Evolutionary conservation across 2,888 invertebrate species (phyloP).

Genomic region (Glaucopsyche alexis): DNA sequence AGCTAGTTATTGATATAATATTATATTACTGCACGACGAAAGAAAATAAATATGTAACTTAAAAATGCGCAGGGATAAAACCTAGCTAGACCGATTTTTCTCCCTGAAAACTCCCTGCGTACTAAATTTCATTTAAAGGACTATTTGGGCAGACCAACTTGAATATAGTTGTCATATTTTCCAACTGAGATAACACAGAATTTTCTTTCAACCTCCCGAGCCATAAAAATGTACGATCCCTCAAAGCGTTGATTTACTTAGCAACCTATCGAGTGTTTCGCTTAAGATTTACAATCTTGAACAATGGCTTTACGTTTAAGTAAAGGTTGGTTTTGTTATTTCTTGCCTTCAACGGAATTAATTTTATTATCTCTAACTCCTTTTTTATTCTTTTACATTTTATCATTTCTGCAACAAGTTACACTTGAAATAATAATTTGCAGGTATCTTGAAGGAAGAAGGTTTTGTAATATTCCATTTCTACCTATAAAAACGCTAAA

Average conservation of each 20-base stretch:
- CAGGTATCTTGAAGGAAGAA: not conserved
- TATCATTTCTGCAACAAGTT: not conserved
- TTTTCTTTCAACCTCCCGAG: slow-evolving; percentile 14
- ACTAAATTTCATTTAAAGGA: no score
- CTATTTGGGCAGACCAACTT: not conserved
- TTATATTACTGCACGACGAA: no score
- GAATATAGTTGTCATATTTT: slow-evolving; percentile 16
- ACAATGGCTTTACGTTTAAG: slow-evolving; percentile 14
- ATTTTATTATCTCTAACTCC: slow-evolving; percentile 1
- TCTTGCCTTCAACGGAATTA: slow-evolving; percentile 7
- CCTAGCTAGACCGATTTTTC: no score
- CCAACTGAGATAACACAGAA: not conserved
- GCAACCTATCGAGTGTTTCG: slow-evolving; percentile 8
- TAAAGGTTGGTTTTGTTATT: slow-evolving; percentile 2
- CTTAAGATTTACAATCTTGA: slow-evolving; percentile 21
- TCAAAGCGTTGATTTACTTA: slow-evolving; percentile 19
- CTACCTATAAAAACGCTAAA: not conserved
- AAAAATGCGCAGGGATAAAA: no score
- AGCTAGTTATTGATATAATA: no score
- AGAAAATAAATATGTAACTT: no score
- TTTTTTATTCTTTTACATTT: slow-evolving; percentile 1
- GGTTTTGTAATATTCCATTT: not conserved
- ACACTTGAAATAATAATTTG: not conserved
- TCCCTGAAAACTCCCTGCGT: no score
- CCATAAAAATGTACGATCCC: slow-evolving; percentile 22